Evolutionary conservation across 2,797 vertebrate species (phyloP), one percentile per base, ranked within the genome.

Genomic region (Nannoperca obscura): DNA sequence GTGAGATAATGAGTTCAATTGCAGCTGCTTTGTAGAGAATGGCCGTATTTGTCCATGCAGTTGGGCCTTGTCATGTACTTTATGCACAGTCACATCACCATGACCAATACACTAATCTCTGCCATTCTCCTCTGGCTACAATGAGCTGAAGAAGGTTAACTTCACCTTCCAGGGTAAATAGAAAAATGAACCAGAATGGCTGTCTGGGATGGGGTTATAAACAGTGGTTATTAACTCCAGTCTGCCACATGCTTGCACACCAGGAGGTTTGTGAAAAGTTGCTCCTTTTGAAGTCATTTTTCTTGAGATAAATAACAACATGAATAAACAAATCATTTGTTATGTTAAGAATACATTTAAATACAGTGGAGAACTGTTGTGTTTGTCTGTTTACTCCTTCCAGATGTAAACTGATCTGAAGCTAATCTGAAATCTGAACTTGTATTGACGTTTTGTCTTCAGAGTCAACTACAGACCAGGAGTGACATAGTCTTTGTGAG

Each of bases 101-200:
- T 90, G 90, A 89, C 92, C 92, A 88, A 89, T 72, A 90, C 88
- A 90, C 85, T 91, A 92, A 93, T 92, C 91, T 92, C 82, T 88
- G 83, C 86, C 84, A 80, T 86, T 91, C 84, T 92, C 89, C 87
- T 92, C 87, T 91, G 88, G 85, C 87, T 89, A 92, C 89, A 93
- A 88, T 88, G 87, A 92, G 86, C 88, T 89, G 78, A 89, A 91
- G 91, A 92, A 93, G 92, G 92, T 92, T 92, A 91, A 91, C 89
- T 91, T 91, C 88, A 92, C 92, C 91, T 93, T 90, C 87, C 86
- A 90, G 90, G 84, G 88, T 91, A 91, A 92, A 92, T 89, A 90
- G 85, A 92, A 89, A 85, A 84, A 92, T 91, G 80, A 91, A 91
- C 84, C 86, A 61, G 74, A 86, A 81, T 89, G 78, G 76, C 85